Percentiles rank a stretch among this genome's conserved stretches.
Conservation (phyloP, 2,113 vertebrate genomes). For the Syrmaticus mikado region DNA sequence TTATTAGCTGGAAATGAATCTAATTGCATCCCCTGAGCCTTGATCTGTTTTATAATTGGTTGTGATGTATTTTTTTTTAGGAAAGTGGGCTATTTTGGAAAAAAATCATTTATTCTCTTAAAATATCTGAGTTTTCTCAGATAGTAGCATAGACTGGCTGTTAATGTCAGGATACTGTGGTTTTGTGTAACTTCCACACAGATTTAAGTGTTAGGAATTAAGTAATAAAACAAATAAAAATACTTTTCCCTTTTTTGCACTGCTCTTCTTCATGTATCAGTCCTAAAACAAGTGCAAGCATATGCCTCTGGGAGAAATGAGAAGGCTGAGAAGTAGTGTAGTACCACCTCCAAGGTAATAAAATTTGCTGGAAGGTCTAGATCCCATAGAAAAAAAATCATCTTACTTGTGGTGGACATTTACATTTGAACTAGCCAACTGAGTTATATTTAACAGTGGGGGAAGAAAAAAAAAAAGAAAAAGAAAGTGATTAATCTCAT, state of each 20-base stretch:
- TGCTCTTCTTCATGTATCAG: neutral
- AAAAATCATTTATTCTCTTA: neutral
- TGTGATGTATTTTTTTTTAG: neutral
- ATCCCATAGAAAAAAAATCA: neutral
- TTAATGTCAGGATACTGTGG: neutral
- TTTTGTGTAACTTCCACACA: neutral
- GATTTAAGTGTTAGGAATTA: conserved; percentile 3
- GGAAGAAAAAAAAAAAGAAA: neutral
- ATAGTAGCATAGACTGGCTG: neutral
- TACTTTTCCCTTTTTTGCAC: neutral
- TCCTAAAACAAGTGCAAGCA: neutral
- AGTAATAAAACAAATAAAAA: neutral
- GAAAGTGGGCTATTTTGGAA: neutral
- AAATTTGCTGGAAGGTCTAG: neutral
- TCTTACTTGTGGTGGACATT: neutral
- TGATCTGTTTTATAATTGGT: conserved; percentile 1
- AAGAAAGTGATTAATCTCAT: neutral
- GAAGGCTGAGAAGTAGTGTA: neutral
- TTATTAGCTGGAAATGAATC: neutral
- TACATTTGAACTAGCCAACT: neutral
- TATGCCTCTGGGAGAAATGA: neutral
- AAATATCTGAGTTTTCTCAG: neutral
- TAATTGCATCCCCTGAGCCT: neutral
- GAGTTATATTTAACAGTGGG: neutral
- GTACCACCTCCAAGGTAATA: neutral